Percentiles rank a stretch among this genome's conserved stretches.
These are phyloP conservation scores for Anolis apletophallus DNA, from an alignment of 2,797 vertebrate genomes.

Conservation along the genomic window DNA sequence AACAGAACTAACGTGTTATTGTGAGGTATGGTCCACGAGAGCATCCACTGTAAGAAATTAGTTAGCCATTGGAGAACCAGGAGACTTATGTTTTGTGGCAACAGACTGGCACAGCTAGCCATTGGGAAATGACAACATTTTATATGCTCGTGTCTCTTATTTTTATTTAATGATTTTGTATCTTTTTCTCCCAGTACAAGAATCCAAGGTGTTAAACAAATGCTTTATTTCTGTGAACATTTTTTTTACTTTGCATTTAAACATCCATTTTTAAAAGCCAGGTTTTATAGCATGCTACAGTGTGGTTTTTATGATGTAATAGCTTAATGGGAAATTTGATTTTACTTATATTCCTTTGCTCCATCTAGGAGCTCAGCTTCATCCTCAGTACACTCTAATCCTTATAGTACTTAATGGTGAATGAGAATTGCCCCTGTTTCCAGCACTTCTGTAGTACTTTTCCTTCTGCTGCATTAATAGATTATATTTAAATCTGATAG, in stretches of 20 bases:
- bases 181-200: too few species aligned
- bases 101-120: neutral
- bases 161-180: too few species aligned
- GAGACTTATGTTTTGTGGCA: neutral
- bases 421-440: constrained; percentile 25
- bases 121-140: constrained; percentile 8
- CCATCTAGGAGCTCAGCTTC: constrained; percentile 24
- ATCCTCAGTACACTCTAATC: constrained; percentile 19
- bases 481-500: constrained; percentile 20
- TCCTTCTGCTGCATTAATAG: constrained; percentile 16
- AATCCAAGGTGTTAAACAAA: neutral
- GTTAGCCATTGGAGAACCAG: neutral
- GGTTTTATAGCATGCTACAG: neutral
- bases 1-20: neutral
- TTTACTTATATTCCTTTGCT: constrained; percentile 10
- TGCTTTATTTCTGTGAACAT: neutral
- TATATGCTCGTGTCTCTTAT: constrained; percentile 5
- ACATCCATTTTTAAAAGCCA: constrained; percentile 28
- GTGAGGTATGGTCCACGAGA: neutral
- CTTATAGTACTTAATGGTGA: constrained; percentile 18
- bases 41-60: too few species aligned
- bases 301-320: neutral
- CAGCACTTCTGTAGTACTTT: constrained; percentile 22
- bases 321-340: constrained; percentile 38
- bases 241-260: constrained; percentile 8